phyloP scores from a whole-genome alignment of 2,888 invertebrate genomes.

The Scaptomyza polygonia region DNA sequence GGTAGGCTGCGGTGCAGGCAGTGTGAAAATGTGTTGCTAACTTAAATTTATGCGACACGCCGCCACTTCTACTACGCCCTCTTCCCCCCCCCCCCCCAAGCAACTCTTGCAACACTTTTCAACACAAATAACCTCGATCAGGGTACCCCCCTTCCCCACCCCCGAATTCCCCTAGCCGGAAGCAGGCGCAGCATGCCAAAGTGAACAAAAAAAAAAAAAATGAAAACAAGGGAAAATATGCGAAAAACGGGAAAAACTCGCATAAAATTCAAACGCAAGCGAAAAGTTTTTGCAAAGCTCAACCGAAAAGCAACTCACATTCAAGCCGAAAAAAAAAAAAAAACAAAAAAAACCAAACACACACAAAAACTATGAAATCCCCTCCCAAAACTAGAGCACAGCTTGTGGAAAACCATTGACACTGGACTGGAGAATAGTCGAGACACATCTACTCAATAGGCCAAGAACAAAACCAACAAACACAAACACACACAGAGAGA shows the following conservation, averaged over 20 bases:
- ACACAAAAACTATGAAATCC: slow-evolving; percentile 14
- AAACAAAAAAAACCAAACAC: too few relatives aligned
- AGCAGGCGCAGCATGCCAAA: slow-evolving; percentile 14
- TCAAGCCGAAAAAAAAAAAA: neutral
- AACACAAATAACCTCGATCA: slow-evolving; percentile 2
- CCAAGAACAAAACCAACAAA: slow-evolving; percentile 14
- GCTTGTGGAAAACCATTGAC: slow-evolving; percentile 7
- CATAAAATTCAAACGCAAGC: slow-evolving; percentile 79
- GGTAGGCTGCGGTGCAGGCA: slow-evolving; percentile 24
- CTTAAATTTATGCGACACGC: slow-evolving; percentile 78
- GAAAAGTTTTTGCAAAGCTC: slow-evolving; percentile 71
- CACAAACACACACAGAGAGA: slow-evolving; percentile 17
- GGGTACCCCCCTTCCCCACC: too few relatives aligned
- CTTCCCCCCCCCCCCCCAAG: neutral
- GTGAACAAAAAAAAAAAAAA: slow-evolving; percentile 3
- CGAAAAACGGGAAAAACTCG: slow-evolving; percentile 59
- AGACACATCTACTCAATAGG: slow-evolving; percentile 12
- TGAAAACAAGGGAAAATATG: slow-evolving; percentile 6
- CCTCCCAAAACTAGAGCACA: neutral
- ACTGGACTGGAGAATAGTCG: slow-evolving; percentile 39
- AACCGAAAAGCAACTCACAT: slow-evolving; percentile 44
- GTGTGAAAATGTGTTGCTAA: slow-evolving; percentile 79
- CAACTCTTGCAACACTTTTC: neutral
- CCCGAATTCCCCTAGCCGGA: neutral
- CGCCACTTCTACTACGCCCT: slow-evolving; percentile 30